Conservation (phyloP, 2,888 invertebrate genomes). For the Argynnis bischoffii region DNA sequence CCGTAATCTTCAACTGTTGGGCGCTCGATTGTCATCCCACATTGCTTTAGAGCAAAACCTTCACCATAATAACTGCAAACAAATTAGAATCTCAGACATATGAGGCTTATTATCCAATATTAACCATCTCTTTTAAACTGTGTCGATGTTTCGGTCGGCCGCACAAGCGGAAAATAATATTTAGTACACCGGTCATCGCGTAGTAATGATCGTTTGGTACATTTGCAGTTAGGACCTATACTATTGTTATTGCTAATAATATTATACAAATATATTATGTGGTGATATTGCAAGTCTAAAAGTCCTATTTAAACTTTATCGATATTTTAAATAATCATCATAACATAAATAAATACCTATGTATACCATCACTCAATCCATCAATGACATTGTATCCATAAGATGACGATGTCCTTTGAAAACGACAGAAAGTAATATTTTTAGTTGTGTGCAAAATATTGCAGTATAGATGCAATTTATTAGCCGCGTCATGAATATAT, state of each 20-base stretch:
- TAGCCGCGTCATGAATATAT: slow-evolving; percentile 52
- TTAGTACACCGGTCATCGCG: neutral
- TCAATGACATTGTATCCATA: slow-evolving; percentile 70
- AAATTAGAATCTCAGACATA: neutral
- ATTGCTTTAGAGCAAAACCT: slow-evolving; percentile 67
- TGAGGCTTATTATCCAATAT: too few relatives aligned
- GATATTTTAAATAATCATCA: neutral
- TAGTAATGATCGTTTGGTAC: too few relatives aligned
- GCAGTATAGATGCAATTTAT: slow-evolving; percentile 69
- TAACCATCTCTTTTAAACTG: too few relatives aligned
- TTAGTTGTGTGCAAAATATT: slow-evolving; percentile 68
- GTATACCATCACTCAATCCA: slow-evolving; percentile 70
- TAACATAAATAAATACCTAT: slow-evolving; percentile 55
- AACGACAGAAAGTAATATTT: slow-evolving; percentile 76
- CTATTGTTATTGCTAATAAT: too few relatives aligned
- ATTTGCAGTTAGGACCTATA: too few relatives aligned
- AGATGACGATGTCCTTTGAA: slow-evolving; percentile 61
- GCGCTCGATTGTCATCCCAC: slow-evolving; percentile 73
- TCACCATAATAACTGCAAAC: slow-evolving; percentile 72
- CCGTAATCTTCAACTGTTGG: slow-evolving; percentile 61
- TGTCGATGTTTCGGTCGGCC: too few relatives aligned
- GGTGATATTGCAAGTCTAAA: too few relatives aligned
- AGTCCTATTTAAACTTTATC: too few relatives aligned
- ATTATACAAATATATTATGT: too few relatives aligned
- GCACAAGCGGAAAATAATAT: neutral